A percentile compares a stretch with the other conserved stretches of the same genome.
Conservation (phyloP, 2,797 vertebrate species). For the Eulemur rubriventer region DNA sequence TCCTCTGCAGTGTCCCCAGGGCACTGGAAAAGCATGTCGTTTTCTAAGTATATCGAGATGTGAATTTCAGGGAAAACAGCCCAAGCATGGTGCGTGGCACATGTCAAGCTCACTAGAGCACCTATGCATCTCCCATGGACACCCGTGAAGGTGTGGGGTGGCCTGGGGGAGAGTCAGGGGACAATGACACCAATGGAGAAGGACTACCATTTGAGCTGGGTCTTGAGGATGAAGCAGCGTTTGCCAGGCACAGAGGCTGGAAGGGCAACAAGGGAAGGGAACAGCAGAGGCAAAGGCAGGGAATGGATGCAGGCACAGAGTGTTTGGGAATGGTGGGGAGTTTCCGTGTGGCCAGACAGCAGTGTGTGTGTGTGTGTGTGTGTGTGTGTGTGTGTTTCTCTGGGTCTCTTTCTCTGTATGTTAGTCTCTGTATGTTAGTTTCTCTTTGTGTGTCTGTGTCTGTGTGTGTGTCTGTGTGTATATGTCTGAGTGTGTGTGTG, state of each 20-base stretch:
- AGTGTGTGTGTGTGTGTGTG: not conserved
- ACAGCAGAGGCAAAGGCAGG: not conserved
- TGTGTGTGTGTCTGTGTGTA: not conserved
- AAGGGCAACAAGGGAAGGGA: not conserved
- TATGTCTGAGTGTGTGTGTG: not conserved
- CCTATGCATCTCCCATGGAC: rapidly evolving
- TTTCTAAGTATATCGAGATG: not conserved
- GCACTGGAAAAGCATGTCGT: not conserved
- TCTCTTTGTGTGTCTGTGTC: not conserved
- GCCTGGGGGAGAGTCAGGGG: not conserved
- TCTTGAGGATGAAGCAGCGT: not conserved
- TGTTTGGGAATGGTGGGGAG: not conserved
- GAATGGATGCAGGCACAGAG: too few relatives aligned
- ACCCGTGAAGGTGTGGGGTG: not conserved
- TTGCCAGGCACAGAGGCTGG: not conserved
- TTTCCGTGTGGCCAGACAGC: not conserved
- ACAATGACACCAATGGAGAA: not conserved
- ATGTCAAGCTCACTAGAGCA: not conserved
- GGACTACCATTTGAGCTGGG: not conserved
- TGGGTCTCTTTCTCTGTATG: not conserved
- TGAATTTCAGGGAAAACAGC: too few relatives aligned
- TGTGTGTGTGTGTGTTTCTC: not conserved
- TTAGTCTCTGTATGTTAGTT: not conserved
- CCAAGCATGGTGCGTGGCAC: too few relatives aligned
- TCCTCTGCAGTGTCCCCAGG: too few relatives aligned